Percentiles rank a stretch among this genome's conserved stretches.
These are phyloP conservation scores for Cercopithecus petaurista DNA, from an alignment of 2,797 vertebrate genomes.

Conservation along the genomic window DNA sequence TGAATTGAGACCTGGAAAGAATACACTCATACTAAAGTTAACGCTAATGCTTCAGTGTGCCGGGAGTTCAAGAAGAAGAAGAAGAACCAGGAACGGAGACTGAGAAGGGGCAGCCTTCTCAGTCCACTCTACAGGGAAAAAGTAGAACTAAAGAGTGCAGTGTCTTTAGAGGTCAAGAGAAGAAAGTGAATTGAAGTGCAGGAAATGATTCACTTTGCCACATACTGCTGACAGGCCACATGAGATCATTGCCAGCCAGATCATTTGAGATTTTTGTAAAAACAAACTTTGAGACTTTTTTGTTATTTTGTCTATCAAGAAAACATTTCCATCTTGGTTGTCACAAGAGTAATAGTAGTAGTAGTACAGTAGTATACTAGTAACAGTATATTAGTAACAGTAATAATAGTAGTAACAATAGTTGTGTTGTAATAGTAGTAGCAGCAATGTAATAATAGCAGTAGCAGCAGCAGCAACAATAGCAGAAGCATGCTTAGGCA, in stretches of 20 bases:
- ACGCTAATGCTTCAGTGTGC: background rate
- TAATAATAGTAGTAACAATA: too few species aligned
- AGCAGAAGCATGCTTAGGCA: too few species aligned
- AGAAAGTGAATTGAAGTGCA: background rate
- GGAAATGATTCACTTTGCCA: background rate
- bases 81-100: background rate
- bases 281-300: background rate
- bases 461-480: too few species aligned
- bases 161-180: background rate
- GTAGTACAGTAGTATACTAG: too few species aligned
- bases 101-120: background rate
- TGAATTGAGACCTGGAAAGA: background rate
- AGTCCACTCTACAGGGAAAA: background rate
- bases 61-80: background rate
- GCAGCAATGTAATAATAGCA: too few species aligned
- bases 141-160: background rate
- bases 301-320: background rate
- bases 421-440: accelerated
- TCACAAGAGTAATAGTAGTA: background rate
- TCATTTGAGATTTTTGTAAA: background rate
- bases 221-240: background rate
- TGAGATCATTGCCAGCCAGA: background rate
- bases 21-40: too few species aligned
- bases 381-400: too few species aligned
- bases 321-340: background rate